Evolutionary conservation across 2,797 vertebrate genomes (phyloP).

Genomic region (Masticophis lateralis): DNA sequence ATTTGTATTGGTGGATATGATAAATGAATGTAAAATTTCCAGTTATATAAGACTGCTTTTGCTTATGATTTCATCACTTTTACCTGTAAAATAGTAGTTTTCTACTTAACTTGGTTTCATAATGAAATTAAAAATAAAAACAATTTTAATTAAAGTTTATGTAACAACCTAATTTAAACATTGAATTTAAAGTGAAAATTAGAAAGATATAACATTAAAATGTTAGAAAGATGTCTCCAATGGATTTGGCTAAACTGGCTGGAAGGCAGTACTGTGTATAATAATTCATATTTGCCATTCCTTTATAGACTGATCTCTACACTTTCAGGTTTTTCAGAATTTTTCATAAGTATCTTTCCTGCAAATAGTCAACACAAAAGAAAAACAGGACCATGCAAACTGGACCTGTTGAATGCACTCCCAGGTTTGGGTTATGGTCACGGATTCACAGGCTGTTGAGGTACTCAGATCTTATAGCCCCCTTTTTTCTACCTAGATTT

Average conservation of each 20-base stretch:
- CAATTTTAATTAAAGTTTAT: not conserved
- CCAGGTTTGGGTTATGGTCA: not conserved
- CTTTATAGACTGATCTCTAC: not conserved
- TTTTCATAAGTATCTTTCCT: not conserved
- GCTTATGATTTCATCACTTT: slow-evolving; percentile 4
- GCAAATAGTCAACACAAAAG: not conserved
- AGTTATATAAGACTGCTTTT: slow-evolving; percentile 1
- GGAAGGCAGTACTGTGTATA: not conserved
- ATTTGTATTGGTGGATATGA: slow-evolving; percentile 12
- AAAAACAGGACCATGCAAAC: not conserved
- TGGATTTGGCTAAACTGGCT: not conserved
- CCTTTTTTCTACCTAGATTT: not conserved
- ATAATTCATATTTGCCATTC: not conserved
- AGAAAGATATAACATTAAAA: not conserved
- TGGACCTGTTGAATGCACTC: not conserved
- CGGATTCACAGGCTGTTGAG: not conserved
- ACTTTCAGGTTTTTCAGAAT: not conserved
- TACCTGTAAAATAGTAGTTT: not conserved
- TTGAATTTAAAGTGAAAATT: not conserved
- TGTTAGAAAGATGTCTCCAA: not conserved
- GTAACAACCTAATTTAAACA: not conserved
- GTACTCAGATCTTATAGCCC: not conserved
- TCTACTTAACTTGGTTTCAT: not conserved
- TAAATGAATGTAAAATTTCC: not conserved
- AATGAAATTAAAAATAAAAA: not conserved